Conservation (phyloP, 2,797 vertebrate genomes). For the Alosa sapidissima region DNA sequence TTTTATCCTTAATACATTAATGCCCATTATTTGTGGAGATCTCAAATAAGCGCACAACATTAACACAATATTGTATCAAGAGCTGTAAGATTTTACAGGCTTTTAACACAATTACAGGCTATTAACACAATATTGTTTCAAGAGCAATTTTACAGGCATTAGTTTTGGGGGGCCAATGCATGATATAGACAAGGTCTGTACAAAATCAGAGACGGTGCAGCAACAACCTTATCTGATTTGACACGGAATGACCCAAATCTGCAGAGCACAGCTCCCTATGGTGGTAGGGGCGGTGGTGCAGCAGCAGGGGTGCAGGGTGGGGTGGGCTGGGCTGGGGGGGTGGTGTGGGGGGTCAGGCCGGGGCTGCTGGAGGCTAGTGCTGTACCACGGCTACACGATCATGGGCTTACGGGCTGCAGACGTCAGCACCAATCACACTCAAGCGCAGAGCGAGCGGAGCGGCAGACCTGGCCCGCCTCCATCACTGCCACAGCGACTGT, state of each 20-base stretch:
- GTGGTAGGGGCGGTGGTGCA: background rate
- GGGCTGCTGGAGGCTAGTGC: background rate
- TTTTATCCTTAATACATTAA: too few relatives aligned
- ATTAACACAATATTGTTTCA: too few relatives aligned
- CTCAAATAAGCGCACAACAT: too few relatives aligned
- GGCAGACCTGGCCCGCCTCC: background rate
- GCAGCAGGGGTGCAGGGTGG: background rate
- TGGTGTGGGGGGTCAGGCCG: background rate
- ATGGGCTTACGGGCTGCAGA: background rate
- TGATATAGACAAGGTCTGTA: too few relatives aligned
- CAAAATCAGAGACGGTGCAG: too few relatives aligned
- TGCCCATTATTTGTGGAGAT: too few relatives aligned
- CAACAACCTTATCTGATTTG: too few relatives aligned
- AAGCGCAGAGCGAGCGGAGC: background rate
- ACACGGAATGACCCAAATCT: background rate
- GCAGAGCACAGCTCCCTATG: background rate
- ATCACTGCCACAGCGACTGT: background rate
- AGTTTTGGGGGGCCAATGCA: too few relatives aligned
- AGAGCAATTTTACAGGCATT: too few relatives aligned
- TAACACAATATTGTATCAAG: too few relatives aligned
- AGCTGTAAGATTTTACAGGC: too few relatives aligned
- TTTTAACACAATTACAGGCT: too few relatives aligned
- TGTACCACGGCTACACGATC: background rate
- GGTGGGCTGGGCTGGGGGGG: background rate
- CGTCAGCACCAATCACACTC: constrained; percentile 22